Conservation (phyloP, 64 coral and sea anemone genomes). For the Pocillopora verrucosa region DNA sequence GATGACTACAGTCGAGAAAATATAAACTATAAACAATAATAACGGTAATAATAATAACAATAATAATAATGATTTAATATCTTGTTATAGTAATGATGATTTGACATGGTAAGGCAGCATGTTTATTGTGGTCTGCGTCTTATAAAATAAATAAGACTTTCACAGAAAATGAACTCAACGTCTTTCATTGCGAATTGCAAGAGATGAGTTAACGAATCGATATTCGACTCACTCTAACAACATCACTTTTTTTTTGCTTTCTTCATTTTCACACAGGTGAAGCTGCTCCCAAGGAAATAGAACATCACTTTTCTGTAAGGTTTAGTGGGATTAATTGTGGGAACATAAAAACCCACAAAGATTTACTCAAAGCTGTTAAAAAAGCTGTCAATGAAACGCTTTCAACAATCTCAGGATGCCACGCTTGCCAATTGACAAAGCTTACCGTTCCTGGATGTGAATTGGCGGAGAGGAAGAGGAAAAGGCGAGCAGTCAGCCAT, state of each 20-base stretch:
- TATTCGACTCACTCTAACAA: not conserved
- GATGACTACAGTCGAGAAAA: too few relatives aligned
- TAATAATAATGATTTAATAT: too few relatives aligned
- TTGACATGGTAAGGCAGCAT: too few relatives aligned
- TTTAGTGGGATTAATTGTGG: slow-evolving; percentile 3
- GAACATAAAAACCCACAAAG: not conserved
- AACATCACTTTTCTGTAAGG: slow-evolving; percentile 5
- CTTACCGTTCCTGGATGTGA: slow-evolving; percentile 16
- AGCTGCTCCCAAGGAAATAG: slow-evolving; percentile 13
- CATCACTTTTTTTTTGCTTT: not conserved
- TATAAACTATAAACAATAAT: too few relatives aligned
- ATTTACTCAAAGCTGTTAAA: not conserved
- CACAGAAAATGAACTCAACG: too few relatives aligned
- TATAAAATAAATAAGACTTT: too few relatives aligned
- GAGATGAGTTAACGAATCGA: too few relatives aligned
- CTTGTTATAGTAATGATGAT: too few relatives aligned
- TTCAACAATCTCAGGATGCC: slow-evolving; percentile 1
- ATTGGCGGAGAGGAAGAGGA: not conserved
- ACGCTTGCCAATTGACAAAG: slow-evolving; percentile 5
- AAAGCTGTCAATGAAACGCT: not conserved
- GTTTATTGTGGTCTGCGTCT: too few relatives aligned
- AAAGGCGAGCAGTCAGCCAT: not conserved
- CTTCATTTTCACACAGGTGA: not conserved
- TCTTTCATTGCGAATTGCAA: too few relatives aligned
- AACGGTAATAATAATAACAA: too few relatives aligned